Base-by-base conservation (phyloP, 2,888 invertebrate genomes). In the Caenorhabditis becei region DNA sequence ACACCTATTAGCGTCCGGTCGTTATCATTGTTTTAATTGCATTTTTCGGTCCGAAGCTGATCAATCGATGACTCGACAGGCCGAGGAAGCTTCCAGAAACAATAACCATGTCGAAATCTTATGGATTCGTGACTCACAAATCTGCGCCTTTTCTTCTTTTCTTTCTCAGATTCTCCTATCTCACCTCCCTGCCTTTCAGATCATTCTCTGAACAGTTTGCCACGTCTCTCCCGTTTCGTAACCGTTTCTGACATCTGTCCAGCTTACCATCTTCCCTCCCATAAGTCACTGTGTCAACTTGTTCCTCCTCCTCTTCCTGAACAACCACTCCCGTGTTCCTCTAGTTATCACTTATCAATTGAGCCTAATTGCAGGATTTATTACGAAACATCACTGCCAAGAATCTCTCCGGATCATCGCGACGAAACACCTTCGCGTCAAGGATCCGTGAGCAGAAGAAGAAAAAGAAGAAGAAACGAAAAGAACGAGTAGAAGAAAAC, bases 261-360 rank as follows among this genome's bases (percentile, higher is more conserved):
- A 14, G 11, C n/a, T 59, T n/a, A 16, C 2, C 58, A 44, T 20
- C 44, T 35, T 35, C 23, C 7, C 23, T 18, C 49, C 59, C 44
- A 72, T 63, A 58, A 72, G 72, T 72, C 72, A 72, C 58, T 72
- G 37, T 72, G 72, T 72, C 72, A 72, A 72, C 63, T 72, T 63
- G 63, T 72, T 72, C 35, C 47, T 54, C 10, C 18, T 47, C 14
- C 11, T 53, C 20, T 49, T n/a, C 49, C 4, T 49, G 23, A 23
- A 23, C 23, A 23, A n/a, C 51, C 53, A 16, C 26, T 26, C 44
- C 47, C n/a, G 18, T n/a, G 18, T 3, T 20, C 47, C 58, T 24
- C 49, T 49, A 41, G 32, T 14, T 51, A n/a, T 53, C 53, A 51
- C 35, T 71, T 56, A 32, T 70, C 53, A 58, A 28, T 37, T 24